Evolutionary conservation across 2,797 vertebrate genomes (phyloP), one percentile per base, ranked within the genome.

Genomic region (Paratrypauchen microcephalus): DNA sequence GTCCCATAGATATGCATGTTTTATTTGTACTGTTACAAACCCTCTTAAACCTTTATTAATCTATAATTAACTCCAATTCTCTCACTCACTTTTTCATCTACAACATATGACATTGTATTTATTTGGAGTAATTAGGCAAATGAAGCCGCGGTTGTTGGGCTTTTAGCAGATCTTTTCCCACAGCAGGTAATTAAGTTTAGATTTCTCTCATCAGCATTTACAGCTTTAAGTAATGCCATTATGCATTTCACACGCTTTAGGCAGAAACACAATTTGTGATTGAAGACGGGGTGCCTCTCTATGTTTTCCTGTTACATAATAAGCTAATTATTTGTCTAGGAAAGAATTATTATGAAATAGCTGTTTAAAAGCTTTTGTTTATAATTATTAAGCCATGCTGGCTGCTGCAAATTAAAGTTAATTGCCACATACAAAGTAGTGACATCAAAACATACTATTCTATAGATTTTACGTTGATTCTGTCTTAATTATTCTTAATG

Each of bases 141-240:
- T 83, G 68, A 78, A 70, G 28, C 52, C 15, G 55, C 19, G 68
- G 73, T 50, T 60, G 23, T 0, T 39, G 7, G 7, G 70, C 78
- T 84, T 83, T 84, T 70, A 73, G 73, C 69, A 79, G 68, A 79
- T 85, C 70, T 66, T 81, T 56, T 67, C 65, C 72, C 66, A 41
- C 41, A 74, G 36, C 18, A 65, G 66, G 45, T 77, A 47, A 83
- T 79, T 70, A 66, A 69, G 58, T 67, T 76, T 66, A 78, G 73
- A 80, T 71, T 69, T 28, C 70, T 80, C 56, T 83, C 66, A 36
- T 65, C 23, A 69, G 54, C 55, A 65, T 52, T 26, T 65, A 71
- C 73, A 28, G 72, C 61, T 60, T 32, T 47, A 28, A 66, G 64
- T 47, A 30, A 39, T 75, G 47, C 47, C n/a, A 59, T 75, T 69